phyloP scores from a whole-genome alignment of 1,140 invertebrate genomes.

The Atta cephalotes region DNA sequence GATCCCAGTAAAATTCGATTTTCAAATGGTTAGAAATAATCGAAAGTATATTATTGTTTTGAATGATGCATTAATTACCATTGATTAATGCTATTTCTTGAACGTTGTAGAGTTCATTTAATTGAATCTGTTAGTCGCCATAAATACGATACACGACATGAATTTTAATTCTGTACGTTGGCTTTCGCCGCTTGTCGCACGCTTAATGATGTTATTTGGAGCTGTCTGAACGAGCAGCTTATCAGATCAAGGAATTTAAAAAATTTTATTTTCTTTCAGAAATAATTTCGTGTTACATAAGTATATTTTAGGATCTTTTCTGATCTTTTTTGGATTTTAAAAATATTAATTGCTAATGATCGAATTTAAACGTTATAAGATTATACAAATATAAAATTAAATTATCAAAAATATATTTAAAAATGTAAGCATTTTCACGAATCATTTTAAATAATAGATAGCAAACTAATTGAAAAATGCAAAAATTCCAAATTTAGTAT shows the following conservation, averaged over 20 bases:
- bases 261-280: neutral
- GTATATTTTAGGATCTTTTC: neutral
- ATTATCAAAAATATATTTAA: neutral
- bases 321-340: neutral
- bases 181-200: slow-evolving; percentile 7
- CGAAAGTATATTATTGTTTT: neutral
- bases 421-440: neutral
- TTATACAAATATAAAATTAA: slow-evolving; percentile 1
- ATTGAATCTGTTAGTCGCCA: slow-evolving; percentile 45
- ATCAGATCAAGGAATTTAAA: slow-evolving; percentile 6
- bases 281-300: slow-evolving; percentile 11
- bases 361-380: neutral
- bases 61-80: slow-evolving; percentile 8
- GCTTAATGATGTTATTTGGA: slow-evolving; percentile 42
- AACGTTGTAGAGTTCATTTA: slow-evolving; percentile 10
- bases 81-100: slow-evolving; percentile 48
- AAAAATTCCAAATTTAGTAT: neutral
- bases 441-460: neutral
- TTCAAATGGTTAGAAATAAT: no score
- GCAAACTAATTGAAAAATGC: neutral
- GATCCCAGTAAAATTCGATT: no score
- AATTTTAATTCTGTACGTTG: slow-evolving; percentile 44
- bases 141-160: slow-evolving; percentile 35
- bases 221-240: neutral
- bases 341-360: neutral